These are phyloP conservation scores for Ennomos erosarius DNA, from an alignment of 2,888 invertebrate genomes.

Conservation along the genomic window DNA sequence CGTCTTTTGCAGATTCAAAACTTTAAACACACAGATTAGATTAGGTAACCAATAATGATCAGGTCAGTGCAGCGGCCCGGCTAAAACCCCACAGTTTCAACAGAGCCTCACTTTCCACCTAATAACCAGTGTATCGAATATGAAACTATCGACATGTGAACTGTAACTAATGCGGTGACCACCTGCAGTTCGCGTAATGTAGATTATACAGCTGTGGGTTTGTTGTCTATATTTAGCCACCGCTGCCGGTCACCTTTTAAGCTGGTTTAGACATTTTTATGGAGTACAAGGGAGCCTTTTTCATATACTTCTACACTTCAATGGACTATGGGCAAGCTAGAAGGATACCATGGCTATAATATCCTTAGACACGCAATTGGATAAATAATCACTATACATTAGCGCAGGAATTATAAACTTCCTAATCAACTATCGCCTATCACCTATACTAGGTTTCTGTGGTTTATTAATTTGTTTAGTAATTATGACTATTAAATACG, in stretches of 20 bases:
- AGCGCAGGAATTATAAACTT: too few species aligned
- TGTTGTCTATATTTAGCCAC: background rate
- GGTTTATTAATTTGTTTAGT: too few species aligned
- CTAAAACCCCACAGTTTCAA: too few species aligned
- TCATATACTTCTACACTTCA: too few species aligned
- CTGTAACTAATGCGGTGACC: slow-evolving; percentile 47
- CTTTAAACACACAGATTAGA: slow-evolving; percentile 6
- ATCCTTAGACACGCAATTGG: too few species aligned
- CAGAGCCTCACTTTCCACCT: slow-evolving; percentile 24
- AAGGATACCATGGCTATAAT: too few species aligned
- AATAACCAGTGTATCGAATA: slow-evolving; percentile 27
- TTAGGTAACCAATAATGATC: slow-evolving; percentile 1
- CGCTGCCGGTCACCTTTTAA: background rate
- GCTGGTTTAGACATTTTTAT: background rate
- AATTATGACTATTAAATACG: too few species aligned
- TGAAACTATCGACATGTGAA: slow-evolving; percentile 44
- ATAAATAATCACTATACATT: too few species aligned
- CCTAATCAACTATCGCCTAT: too few species aligned
- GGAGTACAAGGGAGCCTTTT: too few species aligned
- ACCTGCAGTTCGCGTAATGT: slow-evolving; percentile 32
- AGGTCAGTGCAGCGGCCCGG: slow-evolving; percentile 5
- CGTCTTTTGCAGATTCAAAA: slow-evolving; percentile 11
- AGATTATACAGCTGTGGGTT: slow-evolving; percentile 23
- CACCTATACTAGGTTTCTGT: too few species aligned
- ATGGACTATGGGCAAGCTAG: too few species aligned